Percentiles rank a stretch among this genome's conserved stretches.
phyloP scores from a whole-genome alignment of 2,888 invertebrate genomes.

The Chrysolina haemoptera region DNA sequence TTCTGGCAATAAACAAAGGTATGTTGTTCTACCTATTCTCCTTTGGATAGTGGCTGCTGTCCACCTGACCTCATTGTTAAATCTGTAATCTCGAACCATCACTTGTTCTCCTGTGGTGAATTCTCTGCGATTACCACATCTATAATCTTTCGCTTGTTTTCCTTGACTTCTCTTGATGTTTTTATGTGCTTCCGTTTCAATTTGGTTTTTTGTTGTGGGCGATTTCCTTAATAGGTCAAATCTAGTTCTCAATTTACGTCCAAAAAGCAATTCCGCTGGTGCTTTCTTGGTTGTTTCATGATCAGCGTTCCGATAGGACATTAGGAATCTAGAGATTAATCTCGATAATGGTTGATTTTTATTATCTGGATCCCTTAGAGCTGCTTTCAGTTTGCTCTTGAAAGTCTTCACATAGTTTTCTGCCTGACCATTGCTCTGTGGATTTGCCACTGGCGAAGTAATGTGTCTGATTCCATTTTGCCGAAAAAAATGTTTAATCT shows the following conservation, averaged over 20 bases:
- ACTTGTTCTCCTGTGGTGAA: not conserved
- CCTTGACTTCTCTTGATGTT: not conserved
- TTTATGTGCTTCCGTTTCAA: not conserved
- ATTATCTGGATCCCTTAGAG: constrained; percentile 21
- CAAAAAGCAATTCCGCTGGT: constrained; percentile 29
- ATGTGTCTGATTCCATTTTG: constrained; percentile 33
- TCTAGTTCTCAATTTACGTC: constrained; percentile 33
- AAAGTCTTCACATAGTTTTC: constrained; percentile 36
- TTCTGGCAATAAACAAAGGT: constrained; percentile 12
- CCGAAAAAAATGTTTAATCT: not conserved
- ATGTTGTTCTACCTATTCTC: constrained; percentile 22
- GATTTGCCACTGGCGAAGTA: constrained; percentile 28
- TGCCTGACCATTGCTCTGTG: too few relatives aligned
- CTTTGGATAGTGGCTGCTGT: constrained; percentile 9
- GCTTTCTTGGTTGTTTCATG: not conserved
- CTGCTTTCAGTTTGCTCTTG: constrained; percentile 33
- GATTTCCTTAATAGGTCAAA: constrained; percentile 26
- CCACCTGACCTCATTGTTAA: constrained; percentile 10
- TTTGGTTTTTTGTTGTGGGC: not conserved
- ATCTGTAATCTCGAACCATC: constrained; percentile 25
- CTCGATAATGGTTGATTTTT: not conserved
- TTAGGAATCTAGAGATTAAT: constrained; percentile 2
- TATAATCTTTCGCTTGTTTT: too few relatives aligned
- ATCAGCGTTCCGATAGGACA: not conserved
- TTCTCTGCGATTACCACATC: not conserved